A percentile compares a stretch with the other conserved stretches of the same genome.
Conservation (phyloP, 2,113 vertebrate species). For the Callipepla squamata region DNA sequence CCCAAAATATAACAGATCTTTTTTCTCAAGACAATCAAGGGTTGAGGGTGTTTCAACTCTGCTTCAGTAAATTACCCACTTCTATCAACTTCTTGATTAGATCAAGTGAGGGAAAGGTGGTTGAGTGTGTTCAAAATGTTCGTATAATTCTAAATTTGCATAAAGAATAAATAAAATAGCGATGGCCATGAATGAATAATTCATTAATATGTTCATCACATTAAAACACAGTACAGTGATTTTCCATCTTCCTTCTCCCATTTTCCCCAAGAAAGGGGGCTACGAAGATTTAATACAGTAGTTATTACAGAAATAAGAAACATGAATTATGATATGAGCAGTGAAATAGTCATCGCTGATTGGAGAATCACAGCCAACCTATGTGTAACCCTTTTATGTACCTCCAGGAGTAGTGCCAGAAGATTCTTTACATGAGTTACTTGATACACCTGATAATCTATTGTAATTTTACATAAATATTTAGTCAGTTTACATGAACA, state of each 20-base stretch:
- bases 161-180: constrained; percentile 4
- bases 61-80: neutral
- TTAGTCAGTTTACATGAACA: neutral
- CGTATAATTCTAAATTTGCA: neutral
- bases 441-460: neutral
- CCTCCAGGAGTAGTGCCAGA: neutral
- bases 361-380: neutral
- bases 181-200: neutral
- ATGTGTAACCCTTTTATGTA: neutral
- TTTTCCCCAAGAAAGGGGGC: neutral
- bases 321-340: neutral
- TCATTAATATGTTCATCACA: neutral
- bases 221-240: neutral
- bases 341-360: neutral
- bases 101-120: neutral
- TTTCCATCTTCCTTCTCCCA: neutral
- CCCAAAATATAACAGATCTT: neutral
- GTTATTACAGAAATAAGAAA: neutral
- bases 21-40: neutral
- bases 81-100: neutral
- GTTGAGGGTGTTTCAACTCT: neutral
- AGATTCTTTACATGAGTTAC: neutral
- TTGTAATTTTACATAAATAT: neutral
- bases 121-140: constrained; percentile 7
- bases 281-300: neutral